Base-by-base conservation (phyloP, 1,140 invertebrate genomes). In the Eulimnadia texana region DNA sequence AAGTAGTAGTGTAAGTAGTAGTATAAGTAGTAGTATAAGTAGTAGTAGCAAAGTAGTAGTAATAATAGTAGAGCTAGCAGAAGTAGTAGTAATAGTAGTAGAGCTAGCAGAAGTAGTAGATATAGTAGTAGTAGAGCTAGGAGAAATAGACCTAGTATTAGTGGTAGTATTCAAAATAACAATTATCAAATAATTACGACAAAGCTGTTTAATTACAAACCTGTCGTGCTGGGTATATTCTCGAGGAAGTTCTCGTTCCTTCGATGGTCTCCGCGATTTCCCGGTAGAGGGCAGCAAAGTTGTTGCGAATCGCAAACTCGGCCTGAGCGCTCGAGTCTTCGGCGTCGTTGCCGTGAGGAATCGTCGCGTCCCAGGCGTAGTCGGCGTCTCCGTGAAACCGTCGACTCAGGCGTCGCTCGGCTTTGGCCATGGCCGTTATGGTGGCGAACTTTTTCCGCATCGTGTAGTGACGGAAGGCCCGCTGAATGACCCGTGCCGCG, bases 401-500 rank as follows among this genome's bases (percentile, higher is more conserved):
- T 11, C 85, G 77, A 62, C 85, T 88, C 25, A 88, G 76, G 50
- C 87, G 75, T 68, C 85, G 85, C 69, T 92, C 88, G 1, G 88
- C 90, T 72, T 93, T 91, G 22, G 88, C 88, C 82, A 93, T 92
- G 61, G 88, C 87, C 28, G 89, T 92, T 66, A 93, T 91, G 51
- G 88, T 86, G 29, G 87, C 86, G 71, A 96, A 98, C 72, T 96
- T 95, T 77, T 93, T 94, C 66, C 90, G 77, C 71, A 98, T 79
- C 62, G 88, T 91, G 74, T 96, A 92, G 66, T 92, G 83, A 55
- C 93, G 81, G 71, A 93, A 98, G 29, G 93, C 93, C 64, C 93
- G 79, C 71, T 99, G 95, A 58, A 99, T 98, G 33, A 89, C 92
- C 57, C 93, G 79, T 19, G 95, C 94, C 2, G 95, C 94, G 68